Evolutionary conservation across 2,888 invertebrate species (phyloP).

Genomic region (Creontiades dilutus): DNA sequence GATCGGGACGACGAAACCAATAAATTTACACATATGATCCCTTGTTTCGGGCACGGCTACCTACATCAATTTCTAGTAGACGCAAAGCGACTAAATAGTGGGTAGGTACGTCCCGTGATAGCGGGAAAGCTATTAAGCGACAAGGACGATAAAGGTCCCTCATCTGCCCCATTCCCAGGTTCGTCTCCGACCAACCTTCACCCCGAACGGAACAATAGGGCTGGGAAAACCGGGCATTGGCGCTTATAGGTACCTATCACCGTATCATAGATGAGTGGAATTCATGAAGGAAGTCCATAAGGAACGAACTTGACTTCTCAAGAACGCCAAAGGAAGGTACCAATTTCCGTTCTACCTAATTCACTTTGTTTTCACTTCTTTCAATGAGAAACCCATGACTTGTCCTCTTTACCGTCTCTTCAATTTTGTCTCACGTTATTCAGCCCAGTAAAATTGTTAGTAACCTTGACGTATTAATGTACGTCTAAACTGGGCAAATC

Average conservation of each 20-base stretch:
- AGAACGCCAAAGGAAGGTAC: neutral
- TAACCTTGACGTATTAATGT: too few species aligned
- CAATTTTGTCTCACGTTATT: too few species aligned
- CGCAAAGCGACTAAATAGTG: too few species aligned
- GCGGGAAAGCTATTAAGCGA: neutral
- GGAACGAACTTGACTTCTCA: neutral
- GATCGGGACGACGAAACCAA: too few species aligned
- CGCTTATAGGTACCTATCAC: neutral
- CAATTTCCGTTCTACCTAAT: neutral
- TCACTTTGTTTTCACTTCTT: neutral
- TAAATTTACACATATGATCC: too few species aligned
- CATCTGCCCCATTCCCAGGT: neutral
- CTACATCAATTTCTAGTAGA: too few species aligned
- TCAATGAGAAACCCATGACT: too few species aligned
- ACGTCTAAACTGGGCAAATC: too few species aligned
- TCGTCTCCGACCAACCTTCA: conserved; percentile 14
- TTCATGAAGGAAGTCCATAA: neutral
- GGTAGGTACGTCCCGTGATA: neutral
- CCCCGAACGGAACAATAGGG: conserved; percentile 24
- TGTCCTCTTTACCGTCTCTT: too few species aligned
- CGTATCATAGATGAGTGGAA: neutral
- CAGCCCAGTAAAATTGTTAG: too few species aligned
- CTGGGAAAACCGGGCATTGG: neutral
- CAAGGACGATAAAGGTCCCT: neutral
- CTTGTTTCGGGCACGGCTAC: too few species aligned